Percentiles rank a stretch among this genome's conserved stretches.
These are phyloP conservation scores for Eilema caniola DNA, from an alignment of 2,888 invertebrate species.

Conservation along the genomic window DNA sequence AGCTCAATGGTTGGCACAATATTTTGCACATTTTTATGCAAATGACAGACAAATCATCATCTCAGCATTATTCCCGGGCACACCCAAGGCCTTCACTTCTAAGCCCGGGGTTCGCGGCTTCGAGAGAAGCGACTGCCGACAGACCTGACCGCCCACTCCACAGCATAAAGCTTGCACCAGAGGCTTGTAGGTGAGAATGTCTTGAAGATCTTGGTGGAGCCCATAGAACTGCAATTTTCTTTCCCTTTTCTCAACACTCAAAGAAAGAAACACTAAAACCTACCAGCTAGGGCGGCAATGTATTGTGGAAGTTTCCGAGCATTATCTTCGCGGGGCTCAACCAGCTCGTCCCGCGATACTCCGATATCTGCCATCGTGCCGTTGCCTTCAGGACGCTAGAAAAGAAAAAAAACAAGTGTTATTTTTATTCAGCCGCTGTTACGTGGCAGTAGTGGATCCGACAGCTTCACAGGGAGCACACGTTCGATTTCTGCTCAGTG, in stretches of 20 bases:
- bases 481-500: too few relatives aligned
- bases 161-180: too few relatives aligned
- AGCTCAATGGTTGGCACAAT: background rate
- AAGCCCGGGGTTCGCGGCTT: too few relatives aligned
- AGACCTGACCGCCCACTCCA: too few relatives aligned
- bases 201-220: background rate
- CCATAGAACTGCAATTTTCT: too few relatives aligned
- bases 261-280: background rate
- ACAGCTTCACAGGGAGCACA: too few relatives aligned
- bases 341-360: constrained; percentile 87
- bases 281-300: constrained; percentile 89
- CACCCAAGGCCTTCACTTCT: too few relatives aligned
- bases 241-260: background rate
- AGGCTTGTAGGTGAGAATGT: too few relatives aligned
- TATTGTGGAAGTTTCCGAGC: constrained; percentile 88
- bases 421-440: background rate
- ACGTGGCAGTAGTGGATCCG: too few relatives aligned
- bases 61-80: background rate
- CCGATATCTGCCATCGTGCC: constrained; percentile 86
- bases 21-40: background rate
- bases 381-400: constrained; percentile 77
- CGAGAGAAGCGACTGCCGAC: too few relatives aligned
- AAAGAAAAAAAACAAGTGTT: constrained; percentile 39
- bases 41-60: background rate
- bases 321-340: constrained; percentile 70